These are phyloP conservation scores for Falcunculus frontatus DNA, from an alignment of 2,113 vertebrate genomes.

Conservation along the genomic window DNA sequence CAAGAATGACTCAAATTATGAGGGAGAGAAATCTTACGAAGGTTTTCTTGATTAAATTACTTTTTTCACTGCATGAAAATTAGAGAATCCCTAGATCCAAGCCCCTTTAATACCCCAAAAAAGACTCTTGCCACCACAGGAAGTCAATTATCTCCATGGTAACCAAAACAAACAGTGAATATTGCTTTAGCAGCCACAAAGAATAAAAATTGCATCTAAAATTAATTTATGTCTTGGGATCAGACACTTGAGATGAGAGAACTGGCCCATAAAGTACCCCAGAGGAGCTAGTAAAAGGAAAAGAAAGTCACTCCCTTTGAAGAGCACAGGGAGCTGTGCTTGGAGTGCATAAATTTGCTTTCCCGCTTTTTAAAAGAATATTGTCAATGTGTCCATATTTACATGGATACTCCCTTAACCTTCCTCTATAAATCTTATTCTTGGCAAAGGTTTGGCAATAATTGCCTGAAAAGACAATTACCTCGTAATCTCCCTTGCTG, in stretches of 20 bases:
- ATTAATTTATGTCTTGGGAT: conserved; percentile 74
- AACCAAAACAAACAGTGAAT: conserved; percentile 75
- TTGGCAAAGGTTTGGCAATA: conserved; percentile 41
- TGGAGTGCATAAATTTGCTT: conserved; percentile 44
- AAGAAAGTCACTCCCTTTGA: conserved; percentile 58
- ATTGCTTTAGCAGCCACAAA: conserved; percentile 65
- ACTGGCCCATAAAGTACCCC: conserved; percentile 65
- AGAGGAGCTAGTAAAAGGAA: conserved; percentile 64
- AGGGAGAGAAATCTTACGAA: conserved; percentile 21
- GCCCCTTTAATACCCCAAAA: conserved; percentile 60
- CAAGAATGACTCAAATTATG: conserved; percentile 39
- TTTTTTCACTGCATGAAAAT: conserved; percentile 66
- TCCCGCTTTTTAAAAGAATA: background rate
- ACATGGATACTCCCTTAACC: conserved; percentile 17
- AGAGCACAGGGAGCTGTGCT: background rate
- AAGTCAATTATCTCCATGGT: conserved; percentile 74
- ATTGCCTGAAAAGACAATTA: background rate
- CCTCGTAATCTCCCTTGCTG: background rate
- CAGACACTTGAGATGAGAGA: conserved; percentile 69
- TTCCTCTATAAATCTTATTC: conserved; percentile 14
- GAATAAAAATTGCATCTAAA: conserved; percentile 72
- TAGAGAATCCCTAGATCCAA: conserved; percentile 58
- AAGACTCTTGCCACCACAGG: conserved; percentile 57
- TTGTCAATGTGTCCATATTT: conserved; percentile 38
- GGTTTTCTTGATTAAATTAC: conserved; percentile 55